Conservation (phyloP, 1,140 invertebrate species). For the Copidosoma floridanum region DNA sequence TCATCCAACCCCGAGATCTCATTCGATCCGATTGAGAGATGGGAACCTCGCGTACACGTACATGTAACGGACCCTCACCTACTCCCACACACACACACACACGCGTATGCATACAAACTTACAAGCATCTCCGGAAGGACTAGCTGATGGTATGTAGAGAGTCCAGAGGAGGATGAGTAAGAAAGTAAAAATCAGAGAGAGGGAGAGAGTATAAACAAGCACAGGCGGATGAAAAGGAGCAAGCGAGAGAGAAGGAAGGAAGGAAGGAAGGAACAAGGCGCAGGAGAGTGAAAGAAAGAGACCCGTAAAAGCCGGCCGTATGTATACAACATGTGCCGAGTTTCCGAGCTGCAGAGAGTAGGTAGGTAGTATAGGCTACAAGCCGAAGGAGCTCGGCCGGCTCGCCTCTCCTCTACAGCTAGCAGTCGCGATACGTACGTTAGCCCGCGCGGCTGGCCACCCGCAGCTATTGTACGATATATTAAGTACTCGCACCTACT, state of each 20-base stretch:
- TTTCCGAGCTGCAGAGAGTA: neutral
- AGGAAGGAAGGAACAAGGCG: neutral
- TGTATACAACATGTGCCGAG: neutral
- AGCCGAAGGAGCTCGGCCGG: neutral
- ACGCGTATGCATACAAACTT: too few species aligned
- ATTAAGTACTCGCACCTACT: too few species aligned
- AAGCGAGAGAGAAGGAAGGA: neutral
- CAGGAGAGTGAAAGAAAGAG: neutral
- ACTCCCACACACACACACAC: neutral
- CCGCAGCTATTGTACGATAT: too few species aligned
- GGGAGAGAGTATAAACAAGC: neutral
- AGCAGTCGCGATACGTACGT: conserved; percentile 23
- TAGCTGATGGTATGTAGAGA: neutral
- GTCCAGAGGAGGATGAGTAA: neutral
- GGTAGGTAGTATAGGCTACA: neutral
- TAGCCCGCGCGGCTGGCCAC: neutral
- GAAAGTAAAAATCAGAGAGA: conserved; percentile 8
- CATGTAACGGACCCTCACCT: too few species aligned
- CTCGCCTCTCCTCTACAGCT: neutral
- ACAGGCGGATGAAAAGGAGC: neutral
- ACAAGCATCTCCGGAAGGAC: neutral
- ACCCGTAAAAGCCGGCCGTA: neutral
- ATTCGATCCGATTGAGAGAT: conserved; percentile 1
- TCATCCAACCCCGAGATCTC: too few species aligned
- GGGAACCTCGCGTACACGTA: too few species aligned